These are phyloP conservation scores for Rhagonycha fulva DNA, from an alignment of 2,888 invertebrate genomes.

Conservation along the genomic window DNA sequence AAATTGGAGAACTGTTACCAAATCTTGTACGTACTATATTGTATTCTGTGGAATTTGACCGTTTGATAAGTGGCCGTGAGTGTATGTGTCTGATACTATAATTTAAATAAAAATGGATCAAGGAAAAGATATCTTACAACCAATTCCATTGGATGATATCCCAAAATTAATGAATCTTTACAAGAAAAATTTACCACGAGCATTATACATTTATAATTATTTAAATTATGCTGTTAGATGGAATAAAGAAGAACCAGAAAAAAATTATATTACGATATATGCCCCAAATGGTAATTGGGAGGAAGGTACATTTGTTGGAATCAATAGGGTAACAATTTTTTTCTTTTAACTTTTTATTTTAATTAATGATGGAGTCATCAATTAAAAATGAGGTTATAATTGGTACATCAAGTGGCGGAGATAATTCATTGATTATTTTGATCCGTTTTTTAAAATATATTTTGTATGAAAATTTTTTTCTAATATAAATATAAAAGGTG, in stretches of 20 bases:
- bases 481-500: no score
- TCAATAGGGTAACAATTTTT: conserved; percentile 26
- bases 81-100: neutral
- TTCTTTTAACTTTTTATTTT: neutral
- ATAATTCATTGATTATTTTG: neutral
- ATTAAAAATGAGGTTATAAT: neutral
- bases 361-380: neutral
- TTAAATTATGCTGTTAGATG: conserved; percentile 52
- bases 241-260: conserved; percentile 36
- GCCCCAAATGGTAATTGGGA: conserved; percentile 53
- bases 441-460: neutral
- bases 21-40: no score
- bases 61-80: neutral
- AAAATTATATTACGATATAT: conserved; percentile 49
- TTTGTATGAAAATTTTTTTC: neutral
- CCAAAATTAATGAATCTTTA: conserved; percentile 41
- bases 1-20: no score
- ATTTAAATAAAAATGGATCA: neutral
- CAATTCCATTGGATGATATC: conserved; percentile 43
- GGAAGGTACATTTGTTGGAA: conserved; percentile 50
- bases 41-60: no score
- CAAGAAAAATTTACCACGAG: conserved; percentile 47
- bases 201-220: conserved; percentile 50
- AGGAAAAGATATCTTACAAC: conserved; percentile 37
- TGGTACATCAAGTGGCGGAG: neutral